Evolutionary conservation across 2,888 invertebrate genomes (phyloP).

Genomic region (Phymatocera aterrima): DNA sequence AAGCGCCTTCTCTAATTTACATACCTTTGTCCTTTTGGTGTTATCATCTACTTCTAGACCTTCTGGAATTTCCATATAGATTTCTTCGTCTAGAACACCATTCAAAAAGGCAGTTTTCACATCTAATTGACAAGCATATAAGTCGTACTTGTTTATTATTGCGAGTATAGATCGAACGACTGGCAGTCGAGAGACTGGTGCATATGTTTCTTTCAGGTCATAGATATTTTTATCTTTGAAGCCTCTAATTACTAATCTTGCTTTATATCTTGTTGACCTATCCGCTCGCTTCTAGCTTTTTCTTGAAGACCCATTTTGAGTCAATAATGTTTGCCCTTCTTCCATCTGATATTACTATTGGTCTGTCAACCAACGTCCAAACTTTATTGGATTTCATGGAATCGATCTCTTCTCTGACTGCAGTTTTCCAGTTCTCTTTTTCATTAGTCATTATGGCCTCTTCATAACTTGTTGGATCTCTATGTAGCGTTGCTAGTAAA

Average conservation of each 20-base stretch:
- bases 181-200: slow-evolving; percentile 52
- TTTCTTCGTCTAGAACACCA: slow-evolving; percentile 44
- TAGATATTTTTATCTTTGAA: slow-evolving; percentile 52
- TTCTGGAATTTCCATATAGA: slow-evolving; percentile 52
- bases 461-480: slow-evolving; percentile 49
- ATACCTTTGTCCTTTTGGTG: slow-evolving; percentile 47
- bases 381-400: slow-evolving; percentile 54
- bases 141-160: slow-evolving; percentile 49
- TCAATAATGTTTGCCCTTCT: no score
- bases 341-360: slow-evolving; percentile 25
- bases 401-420: slow-evolving; percentile 48
- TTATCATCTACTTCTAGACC: slow-evolving; percentile 26
- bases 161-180: slow-evolving; percentile 50
- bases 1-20: slow-evolving; percentile 52
- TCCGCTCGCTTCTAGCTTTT: slow-evolving; percentile 51
- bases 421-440: slow-evolving; percentile 40
- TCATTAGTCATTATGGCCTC: slow-evolving; percentile 51
- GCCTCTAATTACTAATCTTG: slow-evolving; percentile 51
- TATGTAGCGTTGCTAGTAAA: no score
- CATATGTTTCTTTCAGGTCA: slow-evolving; percentile 52
- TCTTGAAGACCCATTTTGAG: slow-evolving; percentile 54
- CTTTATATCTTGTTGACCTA: slow-evolving; percentile 50
- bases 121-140: slow-evolving; percentile 50
- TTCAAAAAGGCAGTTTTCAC: slow-evolving; percentile 53
- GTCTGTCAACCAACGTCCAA: slow-evolving; percentile 15